Base-by-base conservation (phyloP, 2,888 invertebrate genomes). In the Chymomyza caudatula region DNA sequence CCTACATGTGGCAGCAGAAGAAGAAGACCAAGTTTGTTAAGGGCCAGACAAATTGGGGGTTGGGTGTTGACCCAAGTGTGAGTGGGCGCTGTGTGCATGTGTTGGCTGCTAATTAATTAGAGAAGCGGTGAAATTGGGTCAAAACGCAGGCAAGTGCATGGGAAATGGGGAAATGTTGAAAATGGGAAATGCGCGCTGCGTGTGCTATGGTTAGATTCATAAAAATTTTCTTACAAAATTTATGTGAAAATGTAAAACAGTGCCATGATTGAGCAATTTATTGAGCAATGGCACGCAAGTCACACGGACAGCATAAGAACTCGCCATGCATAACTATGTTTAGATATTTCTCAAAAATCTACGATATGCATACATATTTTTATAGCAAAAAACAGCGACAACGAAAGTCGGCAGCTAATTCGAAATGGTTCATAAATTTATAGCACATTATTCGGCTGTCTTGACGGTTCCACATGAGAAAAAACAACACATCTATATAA, bases 71-170 rank as follows among this genome's bases (percentile, higher is more conserved):
- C 20, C 51, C 51, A 3, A 17, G 6, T 19, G n/a, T 20, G 67
- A 47, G 67, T 56, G 67, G 65, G 59, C 23, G 60, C n/a, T 42
- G 17, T 20, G 37, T 19, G 4, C 47, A 11, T 56, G 37, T 23
- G 55, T 51, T 70, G 74, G 66, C 77, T 70, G 73, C 73, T 83
- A 81, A 85, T 81, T 81, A 81, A 85, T 81, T 83, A 81, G 69
- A 69, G 71, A n/a, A n/a, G 65, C 69, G 61, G 59, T 64, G 64
- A 75, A 80, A 85, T 71, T 77, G 65, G 80, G 85, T 85, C 83
- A 85, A 57, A 58, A 47, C 47, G 62, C 59, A 20, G 60, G 68
- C 76, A 77, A 85, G 84, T 85, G 86, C 78, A 81, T 67, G 67
- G 62, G 53, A 20, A 8, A 15, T 42, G 56, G 8, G 37, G 37